Percentiles rank a stretch among this genome's conserved stretches.
Conservation (phyloP, 1,140 invertebrate species). For the Mamestra configurata region DNA sequence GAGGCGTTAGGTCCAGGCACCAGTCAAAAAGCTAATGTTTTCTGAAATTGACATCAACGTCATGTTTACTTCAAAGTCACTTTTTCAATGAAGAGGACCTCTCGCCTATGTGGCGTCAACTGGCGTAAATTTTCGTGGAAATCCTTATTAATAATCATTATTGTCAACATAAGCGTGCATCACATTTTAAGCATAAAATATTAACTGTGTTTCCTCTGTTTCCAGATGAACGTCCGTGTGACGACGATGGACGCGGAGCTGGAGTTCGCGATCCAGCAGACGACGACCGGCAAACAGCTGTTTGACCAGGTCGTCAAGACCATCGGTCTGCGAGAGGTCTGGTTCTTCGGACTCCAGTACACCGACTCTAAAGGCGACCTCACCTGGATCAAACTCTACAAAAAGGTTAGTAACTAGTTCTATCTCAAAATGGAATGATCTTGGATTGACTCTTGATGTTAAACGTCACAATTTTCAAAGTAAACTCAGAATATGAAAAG, state of each 20-base stretch:
- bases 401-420: slow-evolving; percentile 94
- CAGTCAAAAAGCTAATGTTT: no score
- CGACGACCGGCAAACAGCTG: slow-evolving; percentile 99
- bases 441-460: neutral
- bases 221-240: slow-evolving; percentile 98
- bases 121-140: no score
- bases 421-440: neutral
- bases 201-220: slow-evolving; percentile 58
- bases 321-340: slow-evolving; percentile 99
- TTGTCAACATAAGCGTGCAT: no score
- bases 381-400: slow-evolving; percentile 99
- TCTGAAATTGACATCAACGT: no score
- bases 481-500: no score
- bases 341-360: slow-evolving; percentile 99
- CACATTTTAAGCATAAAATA: neutral
- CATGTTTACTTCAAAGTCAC: no score
- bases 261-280: slow-evolving; percentile 99
- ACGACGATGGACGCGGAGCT: slow-evolving; percentile 99
- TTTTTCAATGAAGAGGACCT: no score
- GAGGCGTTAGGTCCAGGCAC: no score
- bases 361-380: slow-evolving; percentile 99
- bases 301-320: slow-evolving; percentile 99
- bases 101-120: no score
- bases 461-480: neutral
- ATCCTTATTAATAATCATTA: no score